A percentile compares a stretch with the other conserved stretches of the same genome.
phyloP scores from a whole-genome alignment of 1,140 invertebrate genomes.

The Neelides sp. region DNA sequence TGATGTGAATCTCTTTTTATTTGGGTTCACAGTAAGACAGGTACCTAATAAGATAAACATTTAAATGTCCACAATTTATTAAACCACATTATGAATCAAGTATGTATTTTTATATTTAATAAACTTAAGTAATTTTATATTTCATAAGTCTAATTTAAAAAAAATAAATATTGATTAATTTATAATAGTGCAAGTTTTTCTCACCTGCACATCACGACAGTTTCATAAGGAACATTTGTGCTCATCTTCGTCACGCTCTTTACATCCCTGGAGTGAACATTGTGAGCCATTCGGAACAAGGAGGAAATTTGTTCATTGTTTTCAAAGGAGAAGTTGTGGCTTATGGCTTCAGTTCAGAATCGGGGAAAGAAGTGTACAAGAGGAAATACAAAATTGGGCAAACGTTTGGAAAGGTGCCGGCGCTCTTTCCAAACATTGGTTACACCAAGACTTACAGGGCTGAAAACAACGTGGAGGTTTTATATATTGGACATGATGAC shows the following conservation, averaged over 20 bases:
- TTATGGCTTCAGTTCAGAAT: background rate
- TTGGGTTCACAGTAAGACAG: background rate
- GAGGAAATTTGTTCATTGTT: slow-evolving; percentile 11
- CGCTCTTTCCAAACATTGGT: slow-evolving; percentile 7
- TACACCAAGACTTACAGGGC: slow-evolving; percentile 16
- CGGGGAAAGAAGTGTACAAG: background rate
- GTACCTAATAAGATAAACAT: background rate
- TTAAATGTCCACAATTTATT: too few species aligned
- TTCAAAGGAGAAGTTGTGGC: slow-evolving; percentile 12
- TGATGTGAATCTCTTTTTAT: background rate
- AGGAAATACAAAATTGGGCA: background rate
- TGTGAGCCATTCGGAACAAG: slow-evolving; percentile 6
- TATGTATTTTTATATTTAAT: too few species aligned
- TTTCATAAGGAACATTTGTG: slow-evolving; percentile 12
- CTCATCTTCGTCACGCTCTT: slow-evolving; percentile 6
- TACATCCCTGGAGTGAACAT: slow-evolving; percentile 17
- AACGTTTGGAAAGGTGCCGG: slow-evolving; percentile 13
- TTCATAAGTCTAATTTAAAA: too few species aligned
- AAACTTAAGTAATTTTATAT: too few species aligned
- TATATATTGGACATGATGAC: slow-evolving; percentile 7
- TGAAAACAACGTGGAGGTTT: slow-evolving; percentile 8
- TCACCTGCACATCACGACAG: too few species aligned
- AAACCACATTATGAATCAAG: too few species aligned
- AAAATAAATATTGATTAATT: too few species aligned
- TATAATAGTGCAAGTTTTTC: too few species aligned